Conservation (phyloP, 2,888 invertebrate species). For the Idaea biselata region DNA sequence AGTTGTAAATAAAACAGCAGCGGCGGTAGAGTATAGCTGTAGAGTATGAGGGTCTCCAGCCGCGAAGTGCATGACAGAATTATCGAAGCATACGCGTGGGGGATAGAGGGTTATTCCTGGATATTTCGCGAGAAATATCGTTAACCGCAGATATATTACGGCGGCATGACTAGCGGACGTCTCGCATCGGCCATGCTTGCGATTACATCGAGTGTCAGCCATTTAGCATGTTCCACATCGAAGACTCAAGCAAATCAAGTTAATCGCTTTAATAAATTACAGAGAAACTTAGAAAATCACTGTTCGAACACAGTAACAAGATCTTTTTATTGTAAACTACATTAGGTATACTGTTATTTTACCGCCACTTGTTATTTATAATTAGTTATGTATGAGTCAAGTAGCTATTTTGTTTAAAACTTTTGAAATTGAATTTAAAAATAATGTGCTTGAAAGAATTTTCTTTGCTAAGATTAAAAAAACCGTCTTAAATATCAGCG, state of each 20-base stretch:
- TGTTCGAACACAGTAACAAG: background rate
- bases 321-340: background rate
- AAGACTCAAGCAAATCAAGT: background rate
- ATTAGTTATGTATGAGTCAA: background rate
- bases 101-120: slow-evolving; percentile 70
- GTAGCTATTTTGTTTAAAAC: too few species aligned
- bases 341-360: background rate
- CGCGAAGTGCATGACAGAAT: slow-evolving; percentile 73
- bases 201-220: background rate
- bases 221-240: background rate
- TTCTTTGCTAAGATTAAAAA: too few species aligned
- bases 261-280: background rate
- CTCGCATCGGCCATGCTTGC: slow-evolving; percentile 31
- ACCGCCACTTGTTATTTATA: background rate
- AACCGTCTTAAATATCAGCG: too few species aligned
- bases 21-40: background rate
- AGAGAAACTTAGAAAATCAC: background rate
- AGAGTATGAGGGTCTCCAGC: slow-evolving; percentile 55
- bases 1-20: slow-evolving; percentile 45
- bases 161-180: slow-evolving; percentile 47
- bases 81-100: slow-evolving; percentile 54
- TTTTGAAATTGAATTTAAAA: background rate
- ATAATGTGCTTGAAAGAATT: too few species aligned
- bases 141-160: slow-evolving; percentile 55
- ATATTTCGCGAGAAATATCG: slow-evolving; percentile 69